These are phyloP conservation scores for Scrobipalpa costella DNA, from an alignment of 2,888 invertebrate species.

Conservation along the genomic window DNA sequence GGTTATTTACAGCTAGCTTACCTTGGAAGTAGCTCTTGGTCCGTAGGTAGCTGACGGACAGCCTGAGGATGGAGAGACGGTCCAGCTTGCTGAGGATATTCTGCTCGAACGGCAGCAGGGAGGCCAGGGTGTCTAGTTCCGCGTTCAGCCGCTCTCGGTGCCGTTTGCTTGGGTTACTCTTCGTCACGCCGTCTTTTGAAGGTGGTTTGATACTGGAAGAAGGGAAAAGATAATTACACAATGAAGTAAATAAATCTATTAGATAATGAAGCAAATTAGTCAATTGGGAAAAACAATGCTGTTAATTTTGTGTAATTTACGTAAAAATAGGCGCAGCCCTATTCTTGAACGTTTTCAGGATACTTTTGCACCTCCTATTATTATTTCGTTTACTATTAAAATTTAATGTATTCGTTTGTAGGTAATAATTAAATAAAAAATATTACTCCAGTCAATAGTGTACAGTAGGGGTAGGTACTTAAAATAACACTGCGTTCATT, in stretches of 20 bases:
- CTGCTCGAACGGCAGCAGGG: constrained; percentile 97
- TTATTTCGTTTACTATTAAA: too few relatives aligned
- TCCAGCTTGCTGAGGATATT: constrained; percentile 99
- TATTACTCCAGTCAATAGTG: too few relatives aligned
- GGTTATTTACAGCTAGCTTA: constrained; percentile 69
- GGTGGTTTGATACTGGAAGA: constrained; percentile 94
- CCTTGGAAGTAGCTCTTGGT: constrained; percentile 99
- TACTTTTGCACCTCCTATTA: too few relatives aligned
- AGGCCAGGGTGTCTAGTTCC: constrained; percentile 97
- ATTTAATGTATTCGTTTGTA: too few relatives aligned
- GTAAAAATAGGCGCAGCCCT: too few relatives aligned
- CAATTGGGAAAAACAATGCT: too few relatives aligned
- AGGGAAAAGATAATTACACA: constrained; percentile 11
- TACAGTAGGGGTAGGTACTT: background rate
- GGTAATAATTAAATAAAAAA: too few relatives aligned
- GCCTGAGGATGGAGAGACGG: constrained; percentile 97
- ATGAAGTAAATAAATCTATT: background rate
- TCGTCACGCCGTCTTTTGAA: constrained; percentile 96
- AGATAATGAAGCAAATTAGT: too few relatives aligned
- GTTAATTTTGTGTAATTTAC: too few relatives aligned
- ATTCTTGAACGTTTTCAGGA: too few relatives aligned
- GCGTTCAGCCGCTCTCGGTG: constrained; percentile 99
- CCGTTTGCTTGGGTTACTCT: constrained; percentile 98
- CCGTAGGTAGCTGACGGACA: constrained; percentile 98
- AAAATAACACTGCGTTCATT: background rate